Evolutionary conservation across 2,797 vertebrate species (phyloP), one percentile per base, ranked within the genome.

Genomic region (Carcharodon carcharias): DNA sequence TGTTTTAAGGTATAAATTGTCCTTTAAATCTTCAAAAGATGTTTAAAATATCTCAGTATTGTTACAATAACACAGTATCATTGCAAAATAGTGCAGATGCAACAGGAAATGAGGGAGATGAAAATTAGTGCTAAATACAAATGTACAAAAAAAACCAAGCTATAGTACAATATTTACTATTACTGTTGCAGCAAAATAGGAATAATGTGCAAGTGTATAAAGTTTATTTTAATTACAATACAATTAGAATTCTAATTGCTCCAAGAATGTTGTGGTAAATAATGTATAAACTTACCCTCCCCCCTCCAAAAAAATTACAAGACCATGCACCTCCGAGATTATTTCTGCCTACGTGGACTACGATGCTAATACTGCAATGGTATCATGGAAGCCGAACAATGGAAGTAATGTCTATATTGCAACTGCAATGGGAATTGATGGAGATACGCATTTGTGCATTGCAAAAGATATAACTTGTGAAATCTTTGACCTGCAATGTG

Each of bases 111-210:
- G 96, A 98, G 16, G 98, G 98, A 31, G 97, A 98, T 96, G 96
- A 9, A 56, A 61, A 69, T 12, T 80, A 96, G 50, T 98, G 98
- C 69, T 23, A 0, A 0, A 56, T 96, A 96, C 80, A 95, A 97
- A 96, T 73, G 98, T 96, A 88, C 96, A 92, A 97, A 98, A 65
- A 96, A 95, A 26, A 96, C 96, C 98, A 97, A 97, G 97, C 8
- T 98, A 98, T 21, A 98, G 98, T 65, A 97, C 98, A 96, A 96
- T 95, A 18, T 98, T 98, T 97, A 98, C 98, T 96, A 88, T 98
- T 93, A 98, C 97, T 0, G 96, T 98, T 95, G 97, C 97, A 0
- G 97, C 97, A 61, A 96, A 96, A 97, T 98, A 98, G n/a, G 97
- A 96, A 93, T 96, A 77, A 28, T 98, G 98, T 96, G 97, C 98